These are phyloP conservation scores for Tachuris rubrigastra DNA, from an alignment of 2,113 vertebrate genomes.

Conservation along the genomic window DNA sequence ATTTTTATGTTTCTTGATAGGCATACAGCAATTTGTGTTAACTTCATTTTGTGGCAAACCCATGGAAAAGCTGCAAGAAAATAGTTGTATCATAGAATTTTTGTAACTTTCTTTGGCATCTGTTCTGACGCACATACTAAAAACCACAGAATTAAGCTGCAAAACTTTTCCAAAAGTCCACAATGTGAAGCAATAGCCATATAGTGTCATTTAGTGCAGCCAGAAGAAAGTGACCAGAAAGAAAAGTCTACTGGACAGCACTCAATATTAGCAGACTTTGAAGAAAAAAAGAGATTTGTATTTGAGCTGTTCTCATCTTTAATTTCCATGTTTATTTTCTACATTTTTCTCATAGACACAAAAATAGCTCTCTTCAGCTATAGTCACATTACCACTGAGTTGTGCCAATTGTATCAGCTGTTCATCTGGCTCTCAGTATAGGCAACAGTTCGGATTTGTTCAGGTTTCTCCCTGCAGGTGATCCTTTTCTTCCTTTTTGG, in stretches of 20 bases:
- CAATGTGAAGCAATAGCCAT: not conserved
- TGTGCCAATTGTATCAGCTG: not conserved
- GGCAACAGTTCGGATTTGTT: not conserved
- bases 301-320: not conserved
- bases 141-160: not conserved
- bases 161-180: not conserved
- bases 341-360: not conserved
- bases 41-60: not conserved
- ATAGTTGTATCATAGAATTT: not conserved
- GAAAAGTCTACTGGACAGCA: not conserved
- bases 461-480: not conserved
- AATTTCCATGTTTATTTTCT: not conserved
- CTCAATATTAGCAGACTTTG: accelerated
- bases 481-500: not conserved
- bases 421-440: not conserved
- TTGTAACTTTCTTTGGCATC: not conserved
- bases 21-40: not conserved
- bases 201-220: not conserved
- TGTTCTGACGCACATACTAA: not conserved
- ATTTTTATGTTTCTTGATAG: not conserved
- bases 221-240: not conserved
- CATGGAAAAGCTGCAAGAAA: not conserved
- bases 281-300: not conserved
- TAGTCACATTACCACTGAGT: not conserved
- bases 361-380: not conserved